phyloP scores from a whole-genome alignment of 2,113 vertebrate genomes.

The Epinephelus cyanopodus region DNA sequence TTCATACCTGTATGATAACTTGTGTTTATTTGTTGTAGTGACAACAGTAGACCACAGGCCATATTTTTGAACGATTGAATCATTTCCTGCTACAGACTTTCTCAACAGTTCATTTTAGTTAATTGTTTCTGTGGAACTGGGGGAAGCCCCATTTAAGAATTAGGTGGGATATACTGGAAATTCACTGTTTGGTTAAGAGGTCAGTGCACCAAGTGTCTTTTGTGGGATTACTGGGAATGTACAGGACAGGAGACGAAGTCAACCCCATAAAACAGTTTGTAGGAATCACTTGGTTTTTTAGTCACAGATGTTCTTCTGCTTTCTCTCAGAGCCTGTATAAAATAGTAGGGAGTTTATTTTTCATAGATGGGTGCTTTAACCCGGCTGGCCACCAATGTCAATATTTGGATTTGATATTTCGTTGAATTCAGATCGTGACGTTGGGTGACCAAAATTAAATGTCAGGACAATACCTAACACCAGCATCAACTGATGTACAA shows the following conservation, averaged over 20 bases:
- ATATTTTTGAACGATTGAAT: background rate
- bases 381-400: no score
- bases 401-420: no score
- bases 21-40: background rate
- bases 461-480: no score
- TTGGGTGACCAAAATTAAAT: no score
- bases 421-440: no score
- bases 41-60: background rate
- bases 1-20: background rate
- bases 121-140: background rate
- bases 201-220: background rate
- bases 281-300: background rate
- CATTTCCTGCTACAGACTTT: background rate
- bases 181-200: background rate
- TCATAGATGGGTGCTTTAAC: background rate
- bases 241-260: background rate
- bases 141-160: background rate
- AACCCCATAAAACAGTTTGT: background rate
- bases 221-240: constrained; percentile 4
- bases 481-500: no score
- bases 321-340: background rate
- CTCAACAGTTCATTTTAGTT: background rate
- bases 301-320: background rate
- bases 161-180: background rate
- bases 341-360: background rate